Percentiles rank a stretch among this genome's conserved stretches.
Evolutionary conservation across 2,888 invertebrate species (phyloP).

Genomic region (Cheilosia variabilis): DNA sequence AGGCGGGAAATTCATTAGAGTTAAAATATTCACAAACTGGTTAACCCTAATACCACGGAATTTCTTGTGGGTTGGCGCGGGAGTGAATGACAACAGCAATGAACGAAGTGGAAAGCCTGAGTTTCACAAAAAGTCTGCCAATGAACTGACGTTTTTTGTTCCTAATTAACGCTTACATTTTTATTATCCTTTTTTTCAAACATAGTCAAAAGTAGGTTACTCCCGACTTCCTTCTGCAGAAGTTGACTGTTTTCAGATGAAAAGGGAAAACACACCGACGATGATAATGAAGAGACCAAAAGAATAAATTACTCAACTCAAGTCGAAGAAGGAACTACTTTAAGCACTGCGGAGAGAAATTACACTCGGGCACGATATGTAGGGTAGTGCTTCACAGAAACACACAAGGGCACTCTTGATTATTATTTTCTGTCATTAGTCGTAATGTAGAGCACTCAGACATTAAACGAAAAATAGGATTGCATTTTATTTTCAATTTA

Average conservation of each 20-base stretch:
- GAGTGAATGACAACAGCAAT: constrained; percentile 19
- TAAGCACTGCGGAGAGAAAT: constrained; percentile 5
- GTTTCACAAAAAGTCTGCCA: constrained; percentile 45
- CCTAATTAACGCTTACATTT: constrained; percentile 31
- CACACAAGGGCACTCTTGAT: constrained; percentile 6
- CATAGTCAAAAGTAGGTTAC: background rate
- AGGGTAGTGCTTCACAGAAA: background rate
- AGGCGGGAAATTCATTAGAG: constrained; percentile 47
- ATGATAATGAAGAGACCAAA: constrained; percentile 10
- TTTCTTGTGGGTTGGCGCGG: constrained; percentile 25
- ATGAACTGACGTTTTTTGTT: constrained; percentile 52
- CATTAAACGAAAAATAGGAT: background rate
- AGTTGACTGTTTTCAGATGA: constrained; percentile 1
- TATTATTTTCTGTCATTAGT: constrained; percentile 20
- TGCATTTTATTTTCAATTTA: no score
- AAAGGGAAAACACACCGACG: background rate
- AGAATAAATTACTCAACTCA: constrained; percentile 39
- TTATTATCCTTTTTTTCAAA: no score
- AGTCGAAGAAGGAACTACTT: constrained; percentile 24
- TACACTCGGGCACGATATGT: constrained; percentile 22
- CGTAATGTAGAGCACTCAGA: constrained; percentile 4
- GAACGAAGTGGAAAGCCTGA: constrained; percentile 6
- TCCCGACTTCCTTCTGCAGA: background rate
- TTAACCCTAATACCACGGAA: constrained; percentile 31
- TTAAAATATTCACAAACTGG: constrained; percentile 26